phyloP scores from a whole-genome alignment of 2,113 vertebrate species.

The Pelusios castaneus region DNA sequence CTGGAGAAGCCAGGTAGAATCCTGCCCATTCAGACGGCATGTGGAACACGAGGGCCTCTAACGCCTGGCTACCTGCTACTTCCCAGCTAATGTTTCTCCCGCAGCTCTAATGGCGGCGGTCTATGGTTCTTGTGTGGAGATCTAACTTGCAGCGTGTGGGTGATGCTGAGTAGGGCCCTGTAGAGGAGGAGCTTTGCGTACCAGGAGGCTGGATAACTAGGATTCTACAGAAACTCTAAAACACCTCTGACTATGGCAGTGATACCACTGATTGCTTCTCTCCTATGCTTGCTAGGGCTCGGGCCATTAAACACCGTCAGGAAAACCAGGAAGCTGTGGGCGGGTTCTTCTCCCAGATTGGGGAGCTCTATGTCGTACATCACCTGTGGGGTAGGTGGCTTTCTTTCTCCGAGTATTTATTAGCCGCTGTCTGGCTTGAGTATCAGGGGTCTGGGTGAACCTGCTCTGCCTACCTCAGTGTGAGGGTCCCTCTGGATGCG shows the following conservation, averaged over 20 bases:
- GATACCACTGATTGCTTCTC: not conserved
- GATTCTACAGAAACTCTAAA: not conserved
- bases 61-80: too few relatives aligned
- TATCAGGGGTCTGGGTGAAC: not conserved
- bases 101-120: not conserved
- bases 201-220: not conserved
- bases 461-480: not conserved
- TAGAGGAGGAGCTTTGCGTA: not conserved
- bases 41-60: too few relatives aligned
- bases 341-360: conserved; percentile 96
- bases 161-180: not conserved
- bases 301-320: conserved; percentile 92
- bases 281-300: conserved; percentile 80
- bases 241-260: not conserved
- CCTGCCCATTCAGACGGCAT: too few relatives aligned
- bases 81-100: too few relatives aligned
- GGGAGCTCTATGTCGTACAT: conserved; percentile 94
- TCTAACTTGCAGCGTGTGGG: not conserved
- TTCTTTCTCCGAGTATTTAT: too few relatives aligned
- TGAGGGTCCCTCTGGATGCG: not conserved
- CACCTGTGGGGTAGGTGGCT: conserved; percentile 93
- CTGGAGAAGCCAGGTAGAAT: too few relatives aligned
- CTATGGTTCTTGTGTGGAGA: not conserved
- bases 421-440: not conserved
- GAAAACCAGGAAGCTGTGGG: conserved; percentile 96